Evolutionary conservation across 2,888 invertebrate genomes (phyloP), one percentile per base, ranked within the genome.

Genomic region (Spodoptera picta): DNA sequence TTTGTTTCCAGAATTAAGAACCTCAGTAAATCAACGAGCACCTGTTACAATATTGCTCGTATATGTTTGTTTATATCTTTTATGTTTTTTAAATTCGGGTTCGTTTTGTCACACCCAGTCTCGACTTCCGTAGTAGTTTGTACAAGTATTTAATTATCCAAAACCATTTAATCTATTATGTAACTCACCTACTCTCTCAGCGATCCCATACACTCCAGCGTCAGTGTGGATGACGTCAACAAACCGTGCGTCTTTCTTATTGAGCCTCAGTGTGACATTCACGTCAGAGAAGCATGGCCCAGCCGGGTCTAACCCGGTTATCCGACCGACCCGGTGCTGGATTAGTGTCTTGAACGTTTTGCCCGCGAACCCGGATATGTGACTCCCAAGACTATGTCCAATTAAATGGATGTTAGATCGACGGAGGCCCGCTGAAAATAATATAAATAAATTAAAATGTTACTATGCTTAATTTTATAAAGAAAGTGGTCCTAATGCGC

Each of bases 381-480:
- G 94, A 0, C 91, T 80, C 11, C 94, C 94, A 2, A 94, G 87
- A 48, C 94, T 94, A 87, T 94, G 94, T 0, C 94, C 94, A 19
- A 94, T 84, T 7, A 94, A 73, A 75, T 93, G 91, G 61, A 94
- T 89, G 0, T 79, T 60, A 0, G 80, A 65, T 0, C 92, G 87
- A 4, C 85, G 72, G 6, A 89, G 75, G 6, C 92, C 93, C 27
- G 79, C 93, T 93, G 83, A 0, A 75, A 65, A 45, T 44, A 31
- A 23, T 36, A 7, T 42, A 41, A n/a, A 42, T 9, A 43, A 12
- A 2, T 52, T n/a, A 49, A 14, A 36, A 3, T 27, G 27, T 27
- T 27, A 27, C 3, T 4, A 27, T 27, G 3, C 4, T 27, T 27
- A 27, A 27, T 27, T 27, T 27, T 27, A 4, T 0, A 4, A 4